Conservation (phyloP, 2,797 vertebrate genomes). For the Martes flavigula region DNA sequence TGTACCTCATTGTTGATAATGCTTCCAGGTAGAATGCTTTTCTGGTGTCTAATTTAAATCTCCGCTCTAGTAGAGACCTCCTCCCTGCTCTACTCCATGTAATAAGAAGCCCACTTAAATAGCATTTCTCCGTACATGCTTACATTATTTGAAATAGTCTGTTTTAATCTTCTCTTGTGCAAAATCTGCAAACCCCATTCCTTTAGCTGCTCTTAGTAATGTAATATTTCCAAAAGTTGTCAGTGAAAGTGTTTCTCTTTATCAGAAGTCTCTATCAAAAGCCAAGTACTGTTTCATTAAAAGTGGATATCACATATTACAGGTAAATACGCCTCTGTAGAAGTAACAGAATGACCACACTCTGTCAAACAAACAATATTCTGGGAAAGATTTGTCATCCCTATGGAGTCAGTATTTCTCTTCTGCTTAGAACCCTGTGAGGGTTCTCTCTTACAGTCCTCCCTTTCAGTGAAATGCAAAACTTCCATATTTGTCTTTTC, state of each 20-base stretch:
- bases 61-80: neutral
- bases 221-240: neutral
- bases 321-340: neutral
- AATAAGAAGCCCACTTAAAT: neutral
- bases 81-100: neutral
- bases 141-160: neutral
- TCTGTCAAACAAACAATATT: neutral
- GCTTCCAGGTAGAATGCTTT: neutral
- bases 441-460: neutral
- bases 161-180: neutral
- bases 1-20: neutral
- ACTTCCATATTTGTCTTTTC: neutral
- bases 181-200: neutral
- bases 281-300: neutral
- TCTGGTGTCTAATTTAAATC: neutral
- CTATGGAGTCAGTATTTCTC: neutral
- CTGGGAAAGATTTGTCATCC: neutral
- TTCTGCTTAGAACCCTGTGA: neutral
- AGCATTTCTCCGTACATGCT: neutral
- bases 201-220: neutral
- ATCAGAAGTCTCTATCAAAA: neutral
- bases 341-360: neutral
- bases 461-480: constrained; percentile 9
- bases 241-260: constrained; percentile 13
- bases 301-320: neutral